phyloP scores from a whole-genome alignment of 1,140 invertebrate species.

The Cryptotermes secundus region DNA sequence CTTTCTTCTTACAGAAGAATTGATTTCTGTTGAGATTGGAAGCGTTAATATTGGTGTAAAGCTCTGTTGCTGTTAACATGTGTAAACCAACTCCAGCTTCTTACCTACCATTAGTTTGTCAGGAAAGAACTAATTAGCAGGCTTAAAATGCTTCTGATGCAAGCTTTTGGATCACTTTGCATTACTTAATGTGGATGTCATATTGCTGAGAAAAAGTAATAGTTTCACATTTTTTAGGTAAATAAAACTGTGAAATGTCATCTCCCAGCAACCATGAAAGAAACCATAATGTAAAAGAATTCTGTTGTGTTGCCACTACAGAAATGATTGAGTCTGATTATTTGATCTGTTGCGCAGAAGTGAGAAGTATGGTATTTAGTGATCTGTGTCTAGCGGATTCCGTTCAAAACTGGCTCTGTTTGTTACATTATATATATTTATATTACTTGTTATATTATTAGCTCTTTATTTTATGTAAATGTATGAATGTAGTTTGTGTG shows the following conservation, averaged over 20 bases:
- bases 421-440: slow-evolving; percentile 19
- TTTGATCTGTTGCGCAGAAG: neutral
- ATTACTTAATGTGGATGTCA: no score
- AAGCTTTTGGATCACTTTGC: no score
- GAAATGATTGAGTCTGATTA: neutral
- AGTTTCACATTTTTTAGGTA: no score
- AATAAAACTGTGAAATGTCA: neutral
- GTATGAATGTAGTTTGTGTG: neutral
- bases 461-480: slow-evolving; percentile 6
- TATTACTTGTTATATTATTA: slow-evolving; percentile 9
- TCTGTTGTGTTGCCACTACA: neutral
- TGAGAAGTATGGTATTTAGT: neutral
- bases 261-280: neutral
- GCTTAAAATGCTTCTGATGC: no score
- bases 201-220: no score
- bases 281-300: neutral
- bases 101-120: no score
- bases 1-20: no score
- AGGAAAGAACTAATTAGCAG: no score
- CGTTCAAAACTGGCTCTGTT: neutral
- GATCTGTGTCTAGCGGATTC: neutral
- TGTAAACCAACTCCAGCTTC: no score
- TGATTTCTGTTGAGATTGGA: no score
- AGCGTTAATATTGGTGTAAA: no score
- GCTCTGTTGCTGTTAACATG: no score